A percentile compares a stretch with the other conserved stretches of the same genome.
Evolutionary conservation across 2,113 vertebrate species (phyloP).

Genomic region (Corythornis vintsioides): DNA sequence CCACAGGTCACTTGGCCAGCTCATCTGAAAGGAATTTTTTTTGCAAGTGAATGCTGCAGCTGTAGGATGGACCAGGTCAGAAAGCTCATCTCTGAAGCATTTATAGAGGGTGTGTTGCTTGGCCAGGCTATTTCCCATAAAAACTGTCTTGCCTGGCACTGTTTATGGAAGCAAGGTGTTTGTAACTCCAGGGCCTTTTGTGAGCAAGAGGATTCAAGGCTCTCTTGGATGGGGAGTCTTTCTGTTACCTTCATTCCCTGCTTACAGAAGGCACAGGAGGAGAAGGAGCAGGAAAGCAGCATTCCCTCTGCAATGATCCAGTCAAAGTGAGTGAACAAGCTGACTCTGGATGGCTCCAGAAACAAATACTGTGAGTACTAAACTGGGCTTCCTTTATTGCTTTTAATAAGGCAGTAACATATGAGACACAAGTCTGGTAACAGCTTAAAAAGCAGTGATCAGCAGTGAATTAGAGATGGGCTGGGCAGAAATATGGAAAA

Average conservation of each 20-base stretch:
- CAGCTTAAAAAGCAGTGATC: not conserved
- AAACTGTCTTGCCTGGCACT: not conserved
- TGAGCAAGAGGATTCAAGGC: not conserved
- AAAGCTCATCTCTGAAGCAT: not conserved
- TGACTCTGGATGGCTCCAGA: not conserved
- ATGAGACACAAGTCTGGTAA: not conserved
- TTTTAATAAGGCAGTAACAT: not conserved
- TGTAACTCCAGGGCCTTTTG: not conserved
- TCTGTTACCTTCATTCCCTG: not conserved
- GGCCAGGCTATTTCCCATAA: not conserved
- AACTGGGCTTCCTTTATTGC: not conserved
- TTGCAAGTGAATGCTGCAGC: not conserved
- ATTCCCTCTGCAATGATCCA: not conserved
- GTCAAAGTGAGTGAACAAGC: not conserved
- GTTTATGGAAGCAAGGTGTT: not conserved
- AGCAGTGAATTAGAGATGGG: not conserved
- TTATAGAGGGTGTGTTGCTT: not conserved
- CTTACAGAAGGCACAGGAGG: not conserved
- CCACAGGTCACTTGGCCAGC: not conserved
- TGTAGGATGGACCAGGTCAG: not conserved
- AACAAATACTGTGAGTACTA: fast-evolving
- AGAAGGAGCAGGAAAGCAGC: not conserved
- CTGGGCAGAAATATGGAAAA: not conserved
- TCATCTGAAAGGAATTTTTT: not conserved
- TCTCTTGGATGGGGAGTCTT: not conserved